These are phyloP conservation scores for Dryococelus australis DNA, from an alignment of 2,888 invertebrate species.

Conservation along the genomic window DNA sequence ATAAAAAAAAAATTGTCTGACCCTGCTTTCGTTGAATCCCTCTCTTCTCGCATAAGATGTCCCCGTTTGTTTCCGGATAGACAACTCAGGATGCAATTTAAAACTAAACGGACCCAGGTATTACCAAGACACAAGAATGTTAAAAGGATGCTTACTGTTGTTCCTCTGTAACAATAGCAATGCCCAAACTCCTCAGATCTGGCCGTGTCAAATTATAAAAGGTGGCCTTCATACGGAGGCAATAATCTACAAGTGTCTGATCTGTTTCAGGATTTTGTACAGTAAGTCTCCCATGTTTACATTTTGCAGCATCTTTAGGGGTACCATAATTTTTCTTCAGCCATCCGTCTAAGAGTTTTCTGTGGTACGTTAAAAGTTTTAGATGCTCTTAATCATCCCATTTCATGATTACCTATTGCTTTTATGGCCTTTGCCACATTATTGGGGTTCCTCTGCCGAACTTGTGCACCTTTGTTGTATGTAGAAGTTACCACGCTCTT, in stretches of 20 bases:
- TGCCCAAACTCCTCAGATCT: background rate
- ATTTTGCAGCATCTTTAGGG: background rate
- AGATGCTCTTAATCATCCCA: background rate
- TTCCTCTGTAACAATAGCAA: background rate
- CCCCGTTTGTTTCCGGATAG: slow-evolving; percentile 26
- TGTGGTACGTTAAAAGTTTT: background rate
- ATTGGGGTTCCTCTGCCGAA: background rate
- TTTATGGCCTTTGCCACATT: background rate
- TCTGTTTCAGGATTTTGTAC: background rate
- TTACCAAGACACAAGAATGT: background rate
- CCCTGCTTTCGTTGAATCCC: too few relatives aligned
- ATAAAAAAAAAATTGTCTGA: background rate
- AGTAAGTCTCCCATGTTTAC: background rate
- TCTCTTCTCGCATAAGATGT: background rate
- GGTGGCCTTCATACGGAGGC: background rate
- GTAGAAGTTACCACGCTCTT: background rate
- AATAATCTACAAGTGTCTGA: background rate
- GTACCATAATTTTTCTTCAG: background rate
- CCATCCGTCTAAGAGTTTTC: background rate
- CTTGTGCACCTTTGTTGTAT: background rate
- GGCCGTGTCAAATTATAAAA: background rate
- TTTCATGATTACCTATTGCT: background rate
- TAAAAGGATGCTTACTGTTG: background rate
- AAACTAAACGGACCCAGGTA: background rate
- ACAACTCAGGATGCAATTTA: background rate